Conservation (phyloP, 1,140 invertebrate genomes). For the Eufriesea mexicana region DNA sequence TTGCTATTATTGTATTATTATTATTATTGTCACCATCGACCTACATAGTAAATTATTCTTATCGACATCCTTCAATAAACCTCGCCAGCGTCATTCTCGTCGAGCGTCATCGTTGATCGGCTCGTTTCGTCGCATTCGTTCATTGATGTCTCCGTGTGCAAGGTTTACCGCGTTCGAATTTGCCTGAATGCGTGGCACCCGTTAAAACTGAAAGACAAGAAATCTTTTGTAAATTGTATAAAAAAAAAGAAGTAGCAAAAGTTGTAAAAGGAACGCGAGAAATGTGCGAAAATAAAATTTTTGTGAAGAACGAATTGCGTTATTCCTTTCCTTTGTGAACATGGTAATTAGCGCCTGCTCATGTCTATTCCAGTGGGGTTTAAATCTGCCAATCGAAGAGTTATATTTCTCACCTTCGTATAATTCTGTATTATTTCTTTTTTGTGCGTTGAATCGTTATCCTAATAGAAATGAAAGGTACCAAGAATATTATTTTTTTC, state of each 20-base stretch:
- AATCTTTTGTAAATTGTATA: slow-evolving; percentile 51
- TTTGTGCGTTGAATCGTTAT: too few relatives aligned
- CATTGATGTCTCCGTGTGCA: slow-evolving; percentile 1
- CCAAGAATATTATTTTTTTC: too few relatives aligned
- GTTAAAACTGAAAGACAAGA: slow-evolving; percentile 5
- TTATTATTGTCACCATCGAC: slow-evolving; percentile 16
- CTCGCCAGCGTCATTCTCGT: slow-evolving; percentile 20
- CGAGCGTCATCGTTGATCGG: slow-evolving; percentile 1
- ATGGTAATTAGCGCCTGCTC: too few relatives aligned
- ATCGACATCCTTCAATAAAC: slow-evolving; percentile 20
- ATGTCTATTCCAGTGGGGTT: too few relatives aligned
- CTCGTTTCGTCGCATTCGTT: slow-evolving; percentile 12
- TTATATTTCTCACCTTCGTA: too few relatives aligned
- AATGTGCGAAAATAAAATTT: slow-evolving; percentile 49
- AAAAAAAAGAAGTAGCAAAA: slow-evolving; percentile 30
- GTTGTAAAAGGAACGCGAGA: slow-evolving; percentile 47
- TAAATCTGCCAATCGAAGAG: too few relatives aligned
- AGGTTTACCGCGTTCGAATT: background rate
- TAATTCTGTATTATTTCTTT: too few relatives aligned
- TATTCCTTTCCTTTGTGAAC: background rate
- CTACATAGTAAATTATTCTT: slow-evolving; percentile 58
- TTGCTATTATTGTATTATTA: background rate
- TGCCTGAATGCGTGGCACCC: background rate
- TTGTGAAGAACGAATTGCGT: slow-evolving; percentile 29
- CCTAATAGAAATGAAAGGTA: too few relatives aligned